Base-by-base conservation (phyloP, 2,888 invertebrate genomes). In the Synanthedon tipuliformis region DNA sequence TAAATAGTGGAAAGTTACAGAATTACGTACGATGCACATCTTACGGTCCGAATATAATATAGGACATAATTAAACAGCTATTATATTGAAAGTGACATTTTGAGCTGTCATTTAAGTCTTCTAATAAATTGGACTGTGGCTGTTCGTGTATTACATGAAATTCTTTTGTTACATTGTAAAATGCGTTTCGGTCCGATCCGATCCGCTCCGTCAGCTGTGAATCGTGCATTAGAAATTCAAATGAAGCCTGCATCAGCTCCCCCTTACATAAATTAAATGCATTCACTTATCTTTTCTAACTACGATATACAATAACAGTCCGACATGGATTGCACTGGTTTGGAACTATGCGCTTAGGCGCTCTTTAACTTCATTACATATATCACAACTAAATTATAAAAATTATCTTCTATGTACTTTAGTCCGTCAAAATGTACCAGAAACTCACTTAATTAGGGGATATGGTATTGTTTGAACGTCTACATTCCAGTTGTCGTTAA, bases 341-440 rank as follows among this genome's bases (percentile, higher is more conserved):
- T 73, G 76, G 74, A 78, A 78, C 76, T 74, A 71, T 68, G 74
- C 74, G 67, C 64, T 10, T 8, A 48, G 16, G 58, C 67, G 61
- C 73, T 68, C 34, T 65, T 58, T 68, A 65, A 69, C 62, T 60
- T 71, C 66, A 69, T 34, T 70, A 66, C 34, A 34, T 62, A 75
- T 83, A 83, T 82, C 83, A 85, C 84, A 82, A 85, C 82, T 83
- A 84, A 81, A 80, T 71, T 68, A 65, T 69, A 69, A 79, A 73
- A 50, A 74, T 73, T 72, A 79, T 75, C 66, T 64, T 68, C 73
- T 78, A 79, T 69, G 64, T 71, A 71, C 65, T 70, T 73, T 55
- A 69, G 61, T 66, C 64, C 67, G 63, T 66, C 66, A 66, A 34
- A 34, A 66, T 75, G 69, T 73, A 73, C 73, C 68, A 66, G 69